Percentiles rank a stretch among this genome's conserved stretches.
Conservation (phyloP, 2,888 invertebrate species). For the Hipparchia sbordonii region DNA sequence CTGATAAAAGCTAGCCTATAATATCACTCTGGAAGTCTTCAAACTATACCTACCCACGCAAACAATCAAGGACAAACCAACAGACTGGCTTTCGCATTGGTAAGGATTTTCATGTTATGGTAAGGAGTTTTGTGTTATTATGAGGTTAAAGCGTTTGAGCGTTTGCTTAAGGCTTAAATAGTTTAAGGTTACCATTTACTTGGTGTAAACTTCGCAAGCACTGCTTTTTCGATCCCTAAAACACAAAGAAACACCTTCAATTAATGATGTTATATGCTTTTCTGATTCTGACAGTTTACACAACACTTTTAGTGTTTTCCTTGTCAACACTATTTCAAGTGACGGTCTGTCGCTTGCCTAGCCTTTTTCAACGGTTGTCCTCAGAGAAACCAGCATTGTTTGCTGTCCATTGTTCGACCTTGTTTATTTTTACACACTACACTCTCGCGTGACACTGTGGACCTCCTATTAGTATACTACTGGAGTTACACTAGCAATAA, state of each 20-base stretch:
- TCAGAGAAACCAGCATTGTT: conserved; percentile 55
- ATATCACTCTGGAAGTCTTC: too few species aligned
- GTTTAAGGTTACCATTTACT: too few species aligned
- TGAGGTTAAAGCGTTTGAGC: too few species aligned
- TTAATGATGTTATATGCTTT: conserved; percentile 21
- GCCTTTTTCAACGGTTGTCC: conserved; percentile 49
- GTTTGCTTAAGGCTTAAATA: too few species aligned
- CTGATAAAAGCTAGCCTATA: too few species aligned
- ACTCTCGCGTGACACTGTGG: neutral
- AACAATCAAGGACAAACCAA: neutral
- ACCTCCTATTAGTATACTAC: neutral
- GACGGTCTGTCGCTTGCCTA: conserved; percentile 39
- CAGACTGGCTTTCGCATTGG: too few species aligned
- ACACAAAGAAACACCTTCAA: neutral
- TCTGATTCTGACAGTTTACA: conserved; percentile 34
- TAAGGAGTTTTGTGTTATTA: too few species aligned
- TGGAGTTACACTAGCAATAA: neutral
- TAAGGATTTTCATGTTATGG: too few species aligned
- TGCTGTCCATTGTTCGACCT: conserved; percentile 49
- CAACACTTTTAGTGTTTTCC: conserved; percentile 35
- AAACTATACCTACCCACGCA: neutral
- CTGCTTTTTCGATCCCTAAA: too few species aligned
- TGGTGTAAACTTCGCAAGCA: too few species aligned
- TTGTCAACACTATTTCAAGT: conserved; percentile 20
- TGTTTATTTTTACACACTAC: conserved; percentile 50